These are phyloP conservation scores for Oryzias curvinotus DNA, from an alignment of 2,113 vertebrate species.

Conservation along the genomic window DNA sequence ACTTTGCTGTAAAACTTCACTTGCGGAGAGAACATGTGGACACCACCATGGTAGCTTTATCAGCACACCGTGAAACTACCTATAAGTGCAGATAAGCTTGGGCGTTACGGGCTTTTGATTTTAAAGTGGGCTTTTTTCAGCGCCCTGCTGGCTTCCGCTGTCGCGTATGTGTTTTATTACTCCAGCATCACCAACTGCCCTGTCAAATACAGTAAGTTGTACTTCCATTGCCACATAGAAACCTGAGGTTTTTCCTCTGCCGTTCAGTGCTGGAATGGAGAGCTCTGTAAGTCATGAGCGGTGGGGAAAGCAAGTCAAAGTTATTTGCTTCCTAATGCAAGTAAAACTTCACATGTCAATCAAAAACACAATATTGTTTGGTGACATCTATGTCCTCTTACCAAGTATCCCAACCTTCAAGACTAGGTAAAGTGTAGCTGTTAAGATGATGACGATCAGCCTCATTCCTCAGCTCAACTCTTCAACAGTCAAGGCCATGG, in stretches of 20 bases:
- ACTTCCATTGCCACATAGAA: conserved; percentile 42
- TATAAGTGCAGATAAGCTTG: conserved; percentile 57
- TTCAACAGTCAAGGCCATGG: too few relatives aligned
- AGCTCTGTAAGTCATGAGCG: not conserved
- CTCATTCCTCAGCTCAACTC: too few relatives aligned
- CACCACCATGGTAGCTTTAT: conserved; percentile 50
- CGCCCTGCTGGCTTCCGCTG: conserved; percentile 52
- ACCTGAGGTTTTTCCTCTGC: conserved; percentile 37
- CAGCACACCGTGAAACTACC: conserved; percentile 48
- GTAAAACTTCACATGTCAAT: too few relatives aligned
- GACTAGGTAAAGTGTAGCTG: too few relatives aligned
- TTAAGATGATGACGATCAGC: too few relatives aligned
- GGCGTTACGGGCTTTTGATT: conserved; percentile 63
- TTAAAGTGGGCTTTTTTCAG: conserved; percentile 61
- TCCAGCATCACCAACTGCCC: conserved; percentile 53
- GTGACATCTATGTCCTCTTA: too few relatives aligned
- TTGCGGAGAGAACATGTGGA: conserved; percentile 27
- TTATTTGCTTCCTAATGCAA: too few relatives aligned
- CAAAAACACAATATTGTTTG: too few relatives aligned
- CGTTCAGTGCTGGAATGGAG: conserved; percentile 19
- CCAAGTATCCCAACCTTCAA: too few relatives aligned
- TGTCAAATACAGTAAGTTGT: conserved; percentile 59
- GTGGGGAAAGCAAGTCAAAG: too few relatives aligned
- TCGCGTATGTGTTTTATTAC: conserved; percentile 63
- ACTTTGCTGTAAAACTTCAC: conserved; percentile 46